Conservation (phyloP, 2,797 vertebrate species). For the Myripristis murdjan region DNA sequence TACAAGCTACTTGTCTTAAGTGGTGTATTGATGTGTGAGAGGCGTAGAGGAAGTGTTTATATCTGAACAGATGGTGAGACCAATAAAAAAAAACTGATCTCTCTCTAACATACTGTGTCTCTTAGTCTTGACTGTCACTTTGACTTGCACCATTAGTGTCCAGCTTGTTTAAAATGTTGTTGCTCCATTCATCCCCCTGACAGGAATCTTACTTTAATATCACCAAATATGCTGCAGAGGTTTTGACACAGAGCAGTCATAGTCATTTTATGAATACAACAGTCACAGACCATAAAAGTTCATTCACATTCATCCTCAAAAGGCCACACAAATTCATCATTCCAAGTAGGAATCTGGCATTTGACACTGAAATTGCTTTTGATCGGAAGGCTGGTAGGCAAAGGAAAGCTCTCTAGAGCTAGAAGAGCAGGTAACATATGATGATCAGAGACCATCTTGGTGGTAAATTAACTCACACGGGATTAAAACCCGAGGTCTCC, state of each 20-base stretch:
- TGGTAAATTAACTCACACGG: no score
- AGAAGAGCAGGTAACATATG: neutral
- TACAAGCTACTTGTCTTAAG: slow-evolving; percentile 83
- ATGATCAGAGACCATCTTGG: no score
- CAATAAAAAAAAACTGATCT: slow-evolving; percentile 63
- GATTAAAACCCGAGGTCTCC: no score
- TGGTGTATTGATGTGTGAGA: slow-evolving; percentile 69
- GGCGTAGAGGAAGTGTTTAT: slow-evolving; percentile 45
- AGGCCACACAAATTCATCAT: slow-evolving; percentile 3
- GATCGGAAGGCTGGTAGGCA: slow-evolving; percentile 32
- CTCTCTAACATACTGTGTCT: slow-evolving; percentile 34
- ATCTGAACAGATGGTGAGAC: slow-evolving; percentile 54
- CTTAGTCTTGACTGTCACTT: neutral
- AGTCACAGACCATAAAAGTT: neutral
- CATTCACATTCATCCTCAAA: neutral
- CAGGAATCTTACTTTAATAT: no score
- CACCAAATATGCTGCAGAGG: neutral
- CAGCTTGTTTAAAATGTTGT: no score
- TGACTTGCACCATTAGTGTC: neutral
- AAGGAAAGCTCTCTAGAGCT: neutral
- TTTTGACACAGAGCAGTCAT: neutral
- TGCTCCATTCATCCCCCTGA: no score
- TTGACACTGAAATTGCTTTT: slow-evolving; percentile 18
- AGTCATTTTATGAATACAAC: slow-evolving; percentile 2
- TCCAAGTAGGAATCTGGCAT: neutral